Evolutionary conservation across 2,113 vertebrate genomes (phyloP).

Genomic region (Eretmochelys imbricata): DNA sequence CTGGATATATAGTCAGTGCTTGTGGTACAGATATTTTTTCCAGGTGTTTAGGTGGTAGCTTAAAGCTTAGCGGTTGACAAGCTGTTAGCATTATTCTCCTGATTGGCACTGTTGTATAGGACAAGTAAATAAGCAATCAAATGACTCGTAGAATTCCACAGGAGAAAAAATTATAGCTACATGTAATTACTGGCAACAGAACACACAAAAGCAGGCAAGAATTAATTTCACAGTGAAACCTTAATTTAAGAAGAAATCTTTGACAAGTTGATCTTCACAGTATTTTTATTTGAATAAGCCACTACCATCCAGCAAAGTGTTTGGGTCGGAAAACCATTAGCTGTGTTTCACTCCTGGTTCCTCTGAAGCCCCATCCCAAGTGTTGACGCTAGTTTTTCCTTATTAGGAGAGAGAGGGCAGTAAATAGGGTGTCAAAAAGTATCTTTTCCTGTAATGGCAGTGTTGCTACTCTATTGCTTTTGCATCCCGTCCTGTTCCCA

Average conservation of each 20-base stretch:
- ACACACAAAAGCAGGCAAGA: neutral
- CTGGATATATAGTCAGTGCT: neutral
- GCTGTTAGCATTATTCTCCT: neutral
- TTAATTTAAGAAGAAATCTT: neutral
- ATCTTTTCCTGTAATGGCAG: slow-evolving; percentile 1
- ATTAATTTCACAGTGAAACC: neutral
- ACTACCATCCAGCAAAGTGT: accelerated
- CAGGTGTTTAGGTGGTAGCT: neutral
- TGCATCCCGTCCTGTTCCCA: neutral
- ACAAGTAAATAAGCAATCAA: neutral
- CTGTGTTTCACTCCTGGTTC: neutral
- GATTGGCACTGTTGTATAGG: neutral
- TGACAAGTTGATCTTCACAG: neutral
- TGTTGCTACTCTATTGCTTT: slow-evolving; percentile 9
- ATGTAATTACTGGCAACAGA: neutral
- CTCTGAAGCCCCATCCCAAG: neutral
- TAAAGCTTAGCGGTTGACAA: neutral
- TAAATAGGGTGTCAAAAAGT: slow-evolving; percentile 7
- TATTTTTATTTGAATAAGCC: neutral
- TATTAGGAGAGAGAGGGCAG: neutral
- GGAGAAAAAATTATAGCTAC: neutral
- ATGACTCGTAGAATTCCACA: neutral
- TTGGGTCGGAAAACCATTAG: neutral
- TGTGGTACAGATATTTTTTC: neutral
- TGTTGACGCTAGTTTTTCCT: neutral